Evolutionary conservation across 2,113 vertebrate genomes (phyloP).

Genomic region (Pitta sordida): DNA sequence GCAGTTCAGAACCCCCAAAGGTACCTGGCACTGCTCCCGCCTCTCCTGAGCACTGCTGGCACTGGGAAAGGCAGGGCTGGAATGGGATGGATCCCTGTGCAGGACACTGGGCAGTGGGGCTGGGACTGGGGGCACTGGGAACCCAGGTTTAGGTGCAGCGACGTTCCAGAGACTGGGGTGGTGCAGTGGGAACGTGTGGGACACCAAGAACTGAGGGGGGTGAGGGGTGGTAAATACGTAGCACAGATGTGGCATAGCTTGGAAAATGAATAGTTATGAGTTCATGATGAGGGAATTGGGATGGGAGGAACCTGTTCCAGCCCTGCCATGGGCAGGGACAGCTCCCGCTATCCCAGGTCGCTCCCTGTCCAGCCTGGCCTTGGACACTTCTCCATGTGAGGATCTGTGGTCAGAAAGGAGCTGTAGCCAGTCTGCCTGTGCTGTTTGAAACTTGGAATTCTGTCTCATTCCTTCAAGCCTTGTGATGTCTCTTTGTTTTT

Average conservation of each 20-base stretch:
- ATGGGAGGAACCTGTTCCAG: not conserved
- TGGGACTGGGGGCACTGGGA: too few relatives aligned
- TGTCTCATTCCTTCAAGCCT: slow-evolving; percentile 75
- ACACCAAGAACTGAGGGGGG: not conserved
- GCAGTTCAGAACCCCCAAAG: slow-evolving; percentile 95
- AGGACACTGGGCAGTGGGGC: too few relatives aligned
- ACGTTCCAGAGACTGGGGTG: not conserved
- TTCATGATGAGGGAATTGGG: not conserved
- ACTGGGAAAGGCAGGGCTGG: not conserved
- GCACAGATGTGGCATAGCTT: not conserved
- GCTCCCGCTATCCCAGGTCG: not conserved
- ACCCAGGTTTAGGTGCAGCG: not conserved
- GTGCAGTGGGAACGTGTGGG: not conserved
- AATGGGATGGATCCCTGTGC: not conserved
- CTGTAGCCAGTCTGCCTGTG: not conserved
- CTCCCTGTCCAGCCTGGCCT: not conserved
- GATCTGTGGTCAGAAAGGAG: not conserved
- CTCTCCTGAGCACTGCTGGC: not conserved
- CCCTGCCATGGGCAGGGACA: too few relatives aligned
- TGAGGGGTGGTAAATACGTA: not conserved
- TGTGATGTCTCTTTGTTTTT: slow-evolving; percentile 85
- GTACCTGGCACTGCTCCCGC: slow-evolving; percentile 30
- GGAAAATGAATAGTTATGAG: not conserved
- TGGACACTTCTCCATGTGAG: not conserved
- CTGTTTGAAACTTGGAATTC: not conserved